These are phyloP conservation scores for Anhinga anhinga DNA, from an alignment of 2,113 vertebrate genomes.

Conservation along the genomic window DNA sequence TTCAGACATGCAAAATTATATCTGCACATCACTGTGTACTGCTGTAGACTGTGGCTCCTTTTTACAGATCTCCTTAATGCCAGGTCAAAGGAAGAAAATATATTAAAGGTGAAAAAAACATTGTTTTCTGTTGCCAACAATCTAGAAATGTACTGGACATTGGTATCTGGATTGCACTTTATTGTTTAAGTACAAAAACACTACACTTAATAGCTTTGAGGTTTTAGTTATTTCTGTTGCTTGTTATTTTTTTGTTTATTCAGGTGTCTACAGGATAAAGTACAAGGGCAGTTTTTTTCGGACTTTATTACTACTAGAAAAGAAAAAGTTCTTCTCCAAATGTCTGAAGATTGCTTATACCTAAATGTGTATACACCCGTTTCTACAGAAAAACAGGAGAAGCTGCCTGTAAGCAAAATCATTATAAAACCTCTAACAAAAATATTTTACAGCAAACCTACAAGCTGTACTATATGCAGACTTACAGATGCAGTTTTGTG, in stretches of 20 bases:
- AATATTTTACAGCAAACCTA: not conserved
- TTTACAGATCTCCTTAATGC: not conserved
- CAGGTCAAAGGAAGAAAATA: not conserved
- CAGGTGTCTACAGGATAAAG: constrained; percentile 44
- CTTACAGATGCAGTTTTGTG: not conserved
- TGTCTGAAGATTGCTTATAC: constrained; percentile 72
- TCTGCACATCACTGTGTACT: not conserved
- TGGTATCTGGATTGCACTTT: not conserved
- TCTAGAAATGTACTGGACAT: not conserved
- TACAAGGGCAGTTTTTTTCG: not conserved
- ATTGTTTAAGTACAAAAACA: not conserved
- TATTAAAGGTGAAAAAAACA: not conserved
- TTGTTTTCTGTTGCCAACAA: not conserved
- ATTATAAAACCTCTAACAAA: not conserved
- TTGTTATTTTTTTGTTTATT: not conserved
- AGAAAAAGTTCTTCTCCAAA: not conserved
- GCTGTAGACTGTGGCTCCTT: not conserved
- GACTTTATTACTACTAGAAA: not conserved
- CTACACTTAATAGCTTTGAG: not conserved
- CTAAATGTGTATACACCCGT: constrained; percentile 60
- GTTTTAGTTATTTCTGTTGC: not conserved
- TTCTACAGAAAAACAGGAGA: not conserved
- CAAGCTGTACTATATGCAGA: not conserved
- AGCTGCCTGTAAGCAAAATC: constrained; percentile 62
- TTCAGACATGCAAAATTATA: not conserved